A percentile compares a stretch with the other conserved stretches of the same genome.
These are phyloP conservation scores for Hippocampus abdominalis DNA, from an alignment of 2,113 vertebrate species.

Conservation along the genomic window DNA sequence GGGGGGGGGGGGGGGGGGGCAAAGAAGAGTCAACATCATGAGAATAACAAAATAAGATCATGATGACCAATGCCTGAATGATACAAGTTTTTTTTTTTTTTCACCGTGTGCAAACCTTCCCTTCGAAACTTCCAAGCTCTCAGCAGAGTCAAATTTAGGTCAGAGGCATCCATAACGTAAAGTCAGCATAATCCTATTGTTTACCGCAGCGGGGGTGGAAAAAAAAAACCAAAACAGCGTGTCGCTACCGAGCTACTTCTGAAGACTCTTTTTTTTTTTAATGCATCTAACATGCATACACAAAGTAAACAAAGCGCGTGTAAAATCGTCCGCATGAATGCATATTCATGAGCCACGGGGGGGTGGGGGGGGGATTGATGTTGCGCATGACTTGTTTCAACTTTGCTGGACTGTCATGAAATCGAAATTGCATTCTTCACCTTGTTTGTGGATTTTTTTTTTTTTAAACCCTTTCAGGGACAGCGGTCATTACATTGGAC, in stretches of 20 bases:
- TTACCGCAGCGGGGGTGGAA: slow-evolving; percentile 19
- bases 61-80: background rate
- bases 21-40: background rate
- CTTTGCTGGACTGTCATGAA: background rate
- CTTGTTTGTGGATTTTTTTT: no score
- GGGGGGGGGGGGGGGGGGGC: background rate
- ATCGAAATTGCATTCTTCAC: no score
- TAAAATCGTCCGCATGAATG: slow-evolving; percentile 25
- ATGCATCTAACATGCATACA: background rate
- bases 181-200: slow-evolving; percentile 41
- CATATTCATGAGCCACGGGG: slow-evolving; percentile 41
- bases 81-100: slow-evolving; percentile 17
- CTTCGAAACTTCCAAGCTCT: slow-evolving; percentile 20
- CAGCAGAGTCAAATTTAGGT: slow-evolving; percentile 47
- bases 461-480: no score
- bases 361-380: slow-evolving; percentile 8
- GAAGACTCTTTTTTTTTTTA: background rate
- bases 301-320: slow-evolving; percentile 18
- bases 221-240: background rate
- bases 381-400: slow-evolving; percentile 21
- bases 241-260: background rate
- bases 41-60: background rate
- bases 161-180: slow-evolving; percentile 24
- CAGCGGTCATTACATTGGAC: no score
- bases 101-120: slow-evolving; percentile 12